Percentiles rank a stretch among this genome's conserved stretches.
phyloP scores from a whole-genome alignment of 2,888 invertebrate genomes.

The Augiades crinisus region DNA sequence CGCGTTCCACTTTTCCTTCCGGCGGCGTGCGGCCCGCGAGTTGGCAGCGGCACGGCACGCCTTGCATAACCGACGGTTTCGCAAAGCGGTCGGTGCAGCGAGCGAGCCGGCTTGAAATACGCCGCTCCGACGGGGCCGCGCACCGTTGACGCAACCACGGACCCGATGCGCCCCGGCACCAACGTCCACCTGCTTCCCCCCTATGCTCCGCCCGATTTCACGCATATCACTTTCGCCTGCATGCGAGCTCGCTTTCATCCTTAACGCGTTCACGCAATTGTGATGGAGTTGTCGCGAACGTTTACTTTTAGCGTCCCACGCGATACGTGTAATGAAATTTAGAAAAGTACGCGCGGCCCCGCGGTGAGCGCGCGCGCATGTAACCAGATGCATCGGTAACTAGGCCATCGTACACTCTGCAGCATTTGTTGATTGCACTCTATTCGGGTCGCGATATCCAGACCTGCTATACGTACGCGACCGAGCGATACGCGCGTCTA shows the following conservation, averaged over 20 bases:
- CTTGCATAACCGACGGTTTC: constrained; percentile 80
- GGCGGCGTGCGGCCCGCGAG: constrained; percentile 68
- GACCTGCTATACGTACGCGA: constrained; percentile 18
- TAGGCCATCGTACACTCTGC: constrained; percentile 67
- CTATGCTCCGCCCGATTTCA: constrained; percentile 61
- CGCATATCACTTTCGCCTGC: constrained; percentile 72
- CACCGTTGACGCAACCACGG: constrained; percentile 56
- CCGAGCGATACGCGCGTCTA: constrained; percentile 16
- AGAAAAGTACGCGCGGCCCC: constrained; percentile 1
- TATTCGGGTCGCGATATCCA: constrained; percentile 26
- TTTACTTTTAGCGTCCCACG: constrained; percentile 9
- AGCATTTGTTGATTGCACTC: constrained; percentile 46
- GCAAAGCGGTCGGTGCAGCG: constrained; percentile 77
- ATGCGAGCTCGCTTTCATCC: constrained; percentile 64
- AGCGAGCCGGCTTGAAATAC: constrained; percentile 73
- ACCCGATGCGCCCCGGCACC: constrained; percentile 29
- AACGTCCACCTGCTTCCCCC: constrained; percentile 50
- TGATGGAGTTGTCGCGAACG: constrained; percentile 30
- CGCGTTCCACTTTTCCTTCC: constrained; percentile 82
- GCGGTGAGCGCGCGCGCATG: constrained; percentile 31
- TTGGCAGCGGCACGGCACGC: constrained; percentile 77
- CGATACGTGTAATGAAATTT: constrained; percentile 9
- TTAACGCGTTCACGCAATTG: constrained; percentile 49
- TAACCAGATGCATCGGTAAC: constrained; percentile 61
- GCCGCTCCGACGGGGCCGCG: constrained; percentile 65